phyloP scores from a whole-genome alignment of 2,797 vertebrate genomes.

The Eutrigla gurnardus region DNA sequence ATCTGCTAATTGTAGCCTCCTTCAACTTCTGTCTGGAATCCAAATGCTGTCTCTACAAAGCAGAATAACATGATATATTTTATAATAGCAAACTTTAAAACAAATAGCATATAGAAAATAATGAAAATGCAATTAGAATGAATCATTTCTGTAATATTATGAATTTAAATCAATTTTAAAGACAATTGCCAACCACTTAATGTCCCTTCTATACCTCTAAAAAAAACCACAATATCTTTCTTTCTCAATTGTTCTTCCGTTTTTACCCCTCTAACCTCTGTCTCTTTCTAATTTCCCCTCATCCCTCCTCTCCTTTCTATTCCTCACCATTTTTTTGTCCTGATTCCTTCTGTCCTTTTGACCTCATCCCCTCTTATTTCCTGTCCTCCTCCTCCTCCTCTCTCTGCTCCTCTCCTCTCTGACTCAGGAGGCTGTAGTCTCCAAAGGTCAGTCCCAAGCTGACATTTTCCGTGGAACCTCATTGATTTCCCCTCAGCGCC shows the following conservation, averaged over 20 bases:
- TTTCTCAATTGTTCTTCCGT: neutral
- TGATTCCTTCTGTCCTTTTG: conserved; percentile 44
- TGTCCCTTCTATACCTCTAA: conserved; percentile 4
- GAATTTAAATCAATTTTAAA: neutral
- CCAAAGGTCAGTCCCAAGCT: conserved; percentile 79
- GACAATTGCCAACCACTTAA: neutral
- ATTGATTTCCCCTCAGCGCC: conserved; percentile 77
- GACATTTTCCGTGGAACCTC: conserved; percentile 82
- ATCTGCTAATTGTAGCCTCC: conserved; percentile 1
- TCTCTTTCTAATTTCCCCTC: conserved; percentile 37
- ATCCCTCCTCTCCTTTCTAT: conserved; percentile 34
- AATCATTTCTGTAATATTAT: neutral
- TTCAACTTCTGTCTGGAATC: conserved; percentile 9
- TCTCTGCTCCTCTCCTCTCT: conserved; percentile 40
- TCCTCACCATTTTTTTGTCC: conserved; percentile 39
- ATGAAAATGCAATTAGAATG: neutral
- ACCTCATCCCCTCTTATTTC: conserved; percentile 62
- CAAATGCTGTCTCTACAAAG: neutral
- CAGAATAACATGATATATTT: neutral
- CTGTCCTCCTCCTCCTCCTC: conserved; percentile 46
- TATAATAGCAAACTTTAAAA: neutral
- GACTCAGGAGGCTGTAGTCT: conserved; percentile 71
- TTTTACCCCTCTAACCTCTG: neutral
- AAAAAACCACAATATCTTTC: neutral
- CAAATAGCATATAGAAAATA: neutral